Conservation (phyloP, 2,797 vertebrate genomes). For the Coranthus polyacanthus region DNA sequence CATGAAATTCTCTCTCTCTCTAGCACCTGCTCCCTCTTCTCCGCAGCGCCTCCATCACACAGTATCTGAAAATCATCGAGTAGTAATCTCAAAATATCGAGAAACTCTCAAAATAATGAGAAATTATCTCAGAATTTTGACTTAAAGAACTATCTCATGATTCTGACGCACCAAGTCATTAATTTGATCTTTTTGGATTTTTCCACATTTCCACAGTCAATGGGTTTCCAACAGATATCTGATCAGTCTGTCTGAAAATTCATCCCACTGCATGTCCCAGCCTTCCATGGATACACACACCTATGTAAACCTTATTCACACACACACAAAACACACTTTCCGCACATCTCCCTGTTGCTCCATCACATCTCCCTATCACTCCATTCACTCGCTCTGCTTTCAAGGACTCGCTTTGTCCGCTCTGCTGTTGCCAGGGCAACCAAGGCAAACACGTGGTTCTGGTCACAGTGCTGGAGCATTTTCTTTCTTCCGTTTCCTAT, state of each 20-base stretch:
- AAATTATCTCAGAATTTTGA: too few species aligned
- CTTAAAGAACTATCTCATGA: too few species aligned
- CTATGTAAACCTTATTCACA: slow-evolving; percentile 10
- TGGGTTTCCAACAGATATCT: neutral
- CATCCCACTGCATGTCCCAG: neutral
- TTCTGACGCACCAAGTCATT: too few species aligned
- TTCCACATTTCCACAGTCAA: too few species aligned
- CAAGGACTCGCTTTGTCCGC: slow-evolving; percentile 84
- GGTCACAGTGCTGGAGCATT: slow-evolving; percentile 49
- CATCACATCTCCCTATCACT: slow-evolving; percentile 44
- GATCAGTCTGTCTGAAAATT: slow-evolving; percentile 12
- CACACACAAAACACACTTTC: slow-evolving; percentile 23
- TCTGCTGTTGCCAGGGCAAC: slow-evolving; percentile 82
- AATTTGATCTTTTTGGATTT: too few species aligned
- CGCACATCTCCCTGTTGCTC: slow-evolving; percentile 37
- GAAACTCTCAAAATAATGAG: too few species aligned
- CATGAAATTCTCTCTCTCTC: too few species aligned
- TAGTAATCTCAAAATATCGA: too few species aligned
- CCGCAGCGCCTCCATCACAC: too few species aligned
- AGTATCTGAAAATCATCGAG: too few species aligned
- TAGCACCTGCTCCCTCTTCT: too few species aligned
- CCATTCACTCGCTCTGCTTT: slow-evolving; percentile 76
- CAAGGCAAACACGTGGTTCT: slow-evolving; percentile 74
- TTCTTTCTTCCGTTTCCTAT: slow-evolving; percentile 55
- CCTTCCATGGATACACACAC: neutral